Percentiles rank a stretch among this genome's conserved stretches.
Conservation (phyloP, 1,140 invertebrate genomes). For the Papilio aristodemus region DNA sequence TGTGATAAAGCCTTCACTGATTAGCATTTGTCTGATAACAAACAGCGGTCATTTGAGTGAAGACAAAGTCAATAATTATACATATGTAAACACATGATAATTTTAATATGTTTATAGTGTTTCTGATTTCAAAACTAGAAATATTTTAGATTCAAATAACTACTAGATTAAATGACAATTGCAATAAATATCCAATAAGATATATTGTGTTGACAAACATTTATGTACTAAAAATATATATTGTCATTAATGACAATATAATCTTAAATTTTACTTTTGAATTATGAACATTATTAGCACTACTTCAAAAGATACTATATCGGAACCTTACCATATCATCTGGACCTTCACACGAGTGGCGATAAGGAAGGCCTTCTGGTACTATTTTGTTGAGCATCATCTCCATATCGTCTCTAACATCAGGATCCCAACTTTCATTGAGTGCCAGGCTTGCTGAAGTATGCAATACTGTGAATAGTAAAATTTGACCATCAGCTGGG, state of each 20-base stretch:
- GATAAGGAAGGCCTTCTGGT: conserved; percentile 96
- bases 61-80: not conserved
- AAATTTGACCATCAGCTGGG: conserved; percentile 56
- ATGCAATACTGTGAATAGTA: conserved; percentile 92
- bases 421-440: conserved; percentile 99
- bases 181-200: not conserved
- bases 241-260: conserved; percentile 28
- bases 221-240: conserved; percentile 8
- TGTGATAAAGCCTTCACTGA: not conserved
- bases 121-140: no score
- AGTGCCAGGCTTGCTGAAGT: conserved; percentile 97
- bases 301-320: conserved; percentile 14
- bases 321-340: conserved; percentile 95
- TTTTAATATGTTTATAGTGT: not conserved
- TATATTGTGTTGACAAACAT: conserved; percentile 35
- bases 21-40: conserved; percentile 4
- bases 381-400: conserved; percentile 99
- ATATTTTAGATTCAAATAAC: not conserved
- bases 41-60: conserved; percentile 5
- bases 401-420: conserved; percentile 98
- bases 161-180: not conserved
- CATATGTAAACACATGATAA: not conserved
- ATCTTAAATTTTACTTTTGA: conserved; percentile 13
- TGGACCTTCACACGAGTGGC: conserved; percentile 98
- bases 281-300: not conserved